Conservation (phyloP, 2,113 vertebrate species). For the Eulacestoma nigropectus region DNA sequence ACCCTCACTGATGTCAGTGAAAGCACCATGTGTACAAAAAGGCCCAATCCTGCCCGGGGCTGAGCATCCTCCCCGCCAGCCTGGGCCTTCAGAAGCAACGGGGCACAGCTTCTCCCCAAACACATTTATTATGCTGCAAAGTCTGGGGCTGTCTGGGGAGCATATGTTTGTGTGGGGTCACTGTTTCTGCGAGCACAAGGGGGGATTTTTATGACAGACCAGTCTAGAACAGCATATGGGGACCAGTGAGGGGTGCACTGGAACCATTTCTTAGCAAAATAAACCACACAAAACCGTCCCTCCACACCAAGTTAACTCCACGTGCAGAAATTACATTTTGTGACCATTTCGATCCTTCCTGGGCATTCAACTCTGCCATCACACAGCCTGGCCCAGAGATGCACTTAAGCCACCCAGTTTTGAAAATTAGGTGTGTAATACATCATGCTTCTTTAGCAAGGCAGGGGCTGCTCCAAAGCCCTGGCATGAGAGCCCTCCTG, state of each 20-base stretch:
- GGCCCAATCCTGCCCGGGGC: constrained; percentile 30
- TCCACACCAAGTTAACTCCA: background rate
- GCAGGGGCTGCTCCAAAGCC: background rate
- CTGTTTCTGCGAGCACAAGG: background rate
- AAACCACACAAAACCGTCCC: rapidly evolving
- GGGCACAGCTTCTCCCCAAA: constrained; percentile 18
- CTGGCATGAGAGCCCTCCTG: background rate
- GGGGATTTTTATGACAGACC: constrained; percentile 15
- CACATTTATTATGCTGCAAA: constrained; percentile 21
- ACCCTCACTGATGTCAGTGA: constrained; percentile 57
- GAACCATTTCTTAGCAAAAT: background rate
- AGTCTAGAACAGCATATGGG: constrained; percentile 38
- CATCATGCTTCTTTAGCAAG: background rate
- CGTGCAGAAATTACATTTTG: background rate
- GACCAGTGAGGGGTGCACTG: background rate
- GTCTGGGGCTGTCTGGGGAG: constrained; percentile 37
- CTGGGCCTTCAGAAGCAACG: background rate
- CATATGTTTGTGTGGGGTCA: constrained; percentile 40
- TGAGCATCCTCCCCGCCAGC: background rate
- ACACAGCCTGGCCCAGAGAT: background rate
- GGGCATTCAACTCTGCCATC: background rate
- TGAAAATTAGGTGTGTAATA: background rate
- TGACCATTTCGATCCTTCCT: background rate
- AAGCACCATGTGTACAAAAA: constrained; percentile 62
- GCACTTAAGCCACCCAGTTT: background rate